Conservation (phyloP, 1,140 invertebrate species). For the Bombyx mandarina region DNA sequence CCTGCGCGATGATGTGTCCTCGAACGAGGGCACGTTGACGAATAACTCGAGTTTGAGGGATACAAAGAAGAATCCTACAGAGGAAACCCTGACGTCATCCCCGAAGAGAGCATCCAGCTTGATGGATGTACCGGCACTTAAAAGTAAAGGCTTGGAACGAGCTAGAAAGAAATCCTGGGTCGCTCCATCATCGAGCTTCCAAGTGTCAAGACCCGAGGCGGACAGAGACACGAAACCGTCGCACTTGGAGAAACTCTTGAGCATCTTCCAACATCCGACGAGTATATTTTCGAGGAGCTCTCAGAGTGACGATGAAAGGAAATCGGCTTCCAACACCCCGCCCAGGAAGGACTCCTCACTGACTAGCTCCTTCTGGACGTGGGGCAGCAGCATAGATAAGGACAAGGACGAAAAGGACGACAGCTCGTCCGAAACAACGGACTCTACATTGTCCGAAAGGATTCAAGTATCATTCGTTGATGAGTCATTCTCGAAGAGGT, state of each 20-base stretch:
- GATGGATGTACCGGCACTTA: conserved; percentile 59
- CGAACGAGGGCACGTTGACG: conserved; percentile 66
- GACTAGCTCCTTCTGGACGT: conserved; percentile 64
- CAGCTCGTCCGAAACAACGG: conserved; percentile 46
- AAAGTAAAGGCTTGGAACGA: conserved; percentile 49
- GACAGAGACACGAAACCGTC: conserved; percentile 61
- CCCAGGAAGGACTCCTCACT: conserved; percentile 59
- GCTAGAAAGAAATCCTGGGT: conserved; percentile 73
- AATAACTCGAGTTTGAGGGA: conserved; percentile 58
- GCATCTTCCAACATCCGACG: conserved; percentile 71
- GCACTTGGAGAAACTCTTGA: conserved; percentile 71
- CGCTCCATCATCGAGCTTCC: conserved; percentile 54
- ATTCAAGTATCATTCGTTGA: conserved; percentile 59
- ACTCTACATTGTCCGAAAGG: conserved; percentile 56
- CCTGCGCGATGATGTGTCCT: conserved; percentile 52
- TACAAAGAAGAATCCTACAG: conserved; percentile 26
- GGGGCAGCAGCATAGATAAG: conserved; percentile 47
- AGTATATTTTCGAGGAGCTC: conserved; percentile 64
- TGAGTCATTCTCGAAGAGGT: conserved; percentile 56
- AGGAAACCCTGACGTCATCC: conserved; percentile 47
- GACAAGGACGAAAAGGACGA: conserved; percentile 48
- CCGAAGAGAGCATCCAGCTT: conserved; percentile 58
- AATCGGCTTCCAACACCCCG: conserved; percentile 47
- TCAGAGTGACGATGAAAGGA: conserved; percentile 46
- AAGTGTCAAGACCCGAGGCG: conserved; percentile 45